Evolutionary conservation across 2,113 vertebrate genomes (phyloP).

Genomic region (Aythya baeri): DNA sequence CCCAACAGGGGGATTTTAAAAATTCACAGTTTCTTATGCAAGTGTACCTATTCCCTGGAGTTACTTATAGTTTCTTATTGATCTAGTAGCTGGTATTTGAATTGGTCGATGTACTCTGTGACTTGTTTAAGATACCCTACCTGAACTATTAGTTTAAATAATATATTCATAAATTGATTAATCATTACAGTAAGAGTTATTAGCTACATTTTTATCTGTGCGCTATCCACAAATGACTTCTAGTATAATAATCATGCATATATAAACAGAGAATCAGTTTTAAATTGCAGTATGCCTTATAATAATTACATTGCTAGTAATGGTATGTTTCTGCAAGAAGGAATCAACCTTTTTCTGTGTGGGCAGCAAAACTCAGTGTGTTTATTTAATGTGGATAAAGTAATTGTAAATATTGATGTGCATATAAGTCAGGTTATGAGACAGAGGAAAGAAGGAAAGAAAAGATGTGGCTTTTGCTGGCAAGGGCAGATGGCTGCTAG

Average conservation of each 20-base stretch:
- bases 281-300: constrained; percentile 49
- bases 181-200: constrained; percentile 95
- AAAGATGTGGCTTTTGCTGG: background rate
- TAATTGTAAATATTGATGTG: constrained; percentile 20
- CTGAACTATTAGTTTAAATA: constrained; percentile 96
- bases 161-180: constrained; percentile 99
- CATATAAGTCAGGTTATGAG: background rate
- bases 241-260: constrained; percentile 72
- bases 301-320: constrained; percentile 35
- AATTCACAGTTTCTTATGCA: constrained; percentile 69
- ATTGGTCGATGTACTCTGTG: constrained; percentile 91
- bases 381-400: constrained; percentile 21
- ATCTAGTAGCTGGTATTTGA: constrained; percentile 89
- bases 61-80: constrained; percentile 91
- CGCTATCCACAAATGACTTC: constrained; percentile 75
- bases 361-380: background rate
- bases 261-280: constrained; percentile 74
- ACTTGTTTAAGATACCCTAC: constrained; percentile 92
- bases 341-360: constrained; percentile 23
- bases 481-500: background rate
- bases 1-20: constrained; percentile 50
- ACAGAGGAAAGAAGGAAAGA: background rate
- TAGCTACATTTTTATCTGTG: constrained; percentile 89
- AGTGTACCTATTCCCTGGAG: constrained; percentile 82
- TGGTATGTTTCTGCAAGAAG: constrained; percentile 11